phyloP scores from a whole-genome alignment of 2,113 vertebrate species.

The Psammodynastes pulverulentus region DNA sequence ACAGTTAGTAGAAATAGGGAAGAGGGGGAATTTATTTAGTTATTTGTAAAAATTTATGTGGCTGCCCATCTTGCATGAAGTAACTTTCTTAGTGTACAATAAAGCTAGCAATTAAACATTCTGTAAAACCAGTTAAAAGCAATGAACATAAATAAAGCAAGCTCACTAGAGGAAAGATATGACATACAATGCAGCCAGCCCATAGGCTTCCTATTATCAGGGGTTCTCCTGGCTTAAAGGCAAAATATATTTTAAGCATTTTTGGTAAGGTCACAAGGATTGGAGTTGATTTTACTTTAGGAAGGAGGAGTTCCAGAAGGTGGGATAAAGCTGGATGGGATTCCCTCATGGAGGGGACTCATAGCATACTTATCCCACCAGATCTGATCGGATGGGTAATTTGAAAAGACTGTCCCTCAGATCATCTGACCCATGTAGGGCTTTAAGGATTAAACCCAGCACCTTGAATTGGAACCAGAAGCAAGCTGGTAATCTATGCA shows the following conservation, averaged over 20 bases:
- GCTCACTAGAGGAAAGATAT: neutral
- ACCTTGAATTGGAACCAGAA: neutral
- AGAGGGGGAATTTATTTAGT: neutral
- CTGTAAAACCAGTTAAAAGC: neutral
- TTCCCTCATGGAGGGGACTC: neutral
- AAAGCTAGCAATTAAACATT: neutral
- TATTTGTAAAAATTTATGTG: neutral
- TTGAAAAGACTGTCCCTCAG: neutral
- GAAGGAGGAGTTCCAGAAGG: neutral
- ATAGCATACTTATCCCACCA: neutral
- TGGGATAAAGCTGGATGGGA: neutral
- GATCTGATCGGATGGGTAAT: neutral
- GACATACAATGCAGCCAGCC: neutral
- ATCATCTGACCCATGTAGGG: neutral
- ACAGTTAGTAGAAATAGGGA: neutral
- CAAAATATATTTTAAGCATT: neutral
- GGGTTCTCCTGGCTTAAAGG: neutral
- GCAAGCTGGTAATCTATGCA: neutral
- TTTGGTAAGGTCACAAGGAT: neutral
- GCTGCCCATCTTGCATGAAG: neutral
- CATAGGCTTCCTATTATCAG: neutral
- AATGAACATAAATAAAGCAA: neutral
- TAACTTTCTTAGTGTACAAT: neutral
- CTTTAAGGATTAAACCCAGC: neutral
- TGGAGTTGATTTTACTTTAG: neutral